Evolutionary conservation across 2,888 invertebrate species (phyloP).

Genomic region (Andrena bicolor): DNA sequence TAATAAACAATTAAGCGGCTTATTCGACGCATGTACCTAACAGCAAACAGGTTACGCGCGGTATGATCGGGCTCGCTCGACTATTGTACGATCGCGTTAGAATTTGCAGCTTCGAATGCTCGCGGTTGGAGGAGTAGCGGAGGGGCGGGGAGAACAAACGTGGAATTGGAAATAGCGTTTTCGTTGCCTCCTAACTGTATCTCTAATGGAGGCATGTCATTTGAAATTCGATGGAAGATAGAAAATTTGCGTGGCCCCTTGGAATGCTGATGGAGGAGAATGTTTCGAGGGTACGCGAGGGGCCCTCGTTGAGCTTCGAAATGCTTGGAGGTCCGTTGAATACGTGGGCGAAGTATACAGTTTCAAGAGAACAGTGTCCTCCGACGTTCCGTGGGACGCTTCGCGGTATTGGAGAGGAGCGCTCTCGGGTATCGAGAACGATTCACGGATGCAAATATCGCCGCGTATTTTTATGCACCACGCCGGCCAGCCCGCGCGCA

Average conservation of each 20-base stretch:
- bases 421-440: slow-evolving; percentile 57
- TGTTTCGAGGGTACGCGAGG: too few species aligned
- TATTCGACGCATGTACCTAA: slow-evolving; percentile 58
- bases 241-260: too few species aligned
- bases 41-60: slow-evolving; percentile 66
- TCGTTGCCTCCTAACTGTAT: neutral
- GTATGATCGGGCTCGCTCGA: slow-evolving; percentile 48
- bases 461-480: slow-evolving; percentile 65
- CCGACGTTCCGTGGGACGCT: slow-evolving; percentile 16
- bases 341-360: slow-evolving; percentile 17
- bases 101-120: slow-evolving; percentile 25
- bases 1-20: slow-evolving; percentile 71
- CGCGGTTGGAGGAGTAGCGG: neutral
- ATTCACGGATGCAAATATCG: slow-evolving; percentile 69
- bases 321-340: slow-evolving; percentile 10
- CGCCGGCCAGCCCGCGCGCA: slow-evolving; percentile 42
- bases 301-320: neutral
- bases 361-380: slow-evolving; percentile 39
- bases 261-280: too few species aligned
- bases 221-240: too few species aligned
- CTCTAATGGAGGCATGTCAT: too few species aligned
- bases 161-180: neutral
- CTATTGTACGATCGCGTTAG: slow-evolving; percentile 54
- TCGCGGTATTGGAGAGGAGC: slow-evolving; percentile 11
- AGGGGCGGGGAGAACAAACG: neutral